phyloP scores from a whole-genome alignment of 2,888 invertebrate genomes.

The Drosophila paramelanica region DNA sequence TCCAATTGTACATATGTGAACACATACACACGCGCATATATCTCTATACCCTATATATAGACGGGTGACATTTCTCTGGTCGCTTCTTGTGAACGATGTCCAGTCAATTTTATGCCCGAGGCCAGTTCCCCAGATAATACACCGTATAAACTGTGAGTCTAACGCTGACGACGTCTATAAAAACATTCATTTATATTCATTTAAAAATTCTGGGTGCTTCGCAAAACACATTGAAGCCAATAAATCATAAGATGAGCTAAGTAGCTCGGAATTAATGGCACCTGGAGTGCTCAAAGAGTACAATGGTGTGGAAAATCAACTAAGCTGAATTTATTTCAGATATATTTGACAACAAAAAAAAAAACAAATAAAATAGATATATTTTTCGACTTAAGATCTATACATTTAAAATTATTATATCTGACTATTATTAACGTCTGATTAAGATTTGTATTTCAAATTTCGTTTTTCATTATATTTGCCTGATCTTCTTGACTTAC shows the following conservation, averaged over 20 bases:
- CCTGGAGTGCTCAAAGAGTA: constrained; percentile 32
- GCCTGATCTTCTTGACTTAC: constrained; percentile 83
- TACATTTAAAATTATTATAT: no score
- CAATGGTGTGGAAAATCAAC: neutral
- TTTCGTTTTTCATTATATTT: no score
- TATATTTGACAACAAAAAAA: constrained; percentile 1
- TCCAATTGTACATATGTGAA: constrained; percentile 18
- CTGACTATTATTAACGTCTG: neutral
- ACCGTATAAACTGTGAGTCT: constrained; percentile 34
- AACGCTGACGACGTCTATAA: constrained; percentile 44
- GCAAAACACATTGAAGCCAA: constrained; percentile 38
- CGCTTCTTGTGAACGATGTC: constrained; percentile 68
- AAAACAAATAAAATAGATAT: neutral
- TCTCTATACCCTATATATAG: constrained; percentile 67
- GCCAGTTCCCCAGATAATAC: constrained; percentile 61
- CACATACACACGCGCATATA: constrained; percentile 3
- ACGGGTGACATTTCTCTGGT: constrained; percentile 70
- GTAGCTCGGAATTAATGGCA: constrained; percentile 46
- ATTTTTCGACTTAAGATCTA: neutral
- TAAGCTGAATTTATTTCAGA: constrained; percentile 1
- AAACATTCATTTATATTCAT: constrained; percentile 54
- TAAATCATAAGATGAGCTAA: constrained; percentile 58
- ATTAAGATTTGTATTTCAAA: constrained; percentile 22
- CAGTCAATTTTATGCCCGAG: constrained; percentile 66
- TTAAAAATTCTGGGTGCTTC: constrained; percentile 25